Base-by-base conservation (phyloP, 1,140 invertebrate species). In the Drosophila bocqueti region DNA sequence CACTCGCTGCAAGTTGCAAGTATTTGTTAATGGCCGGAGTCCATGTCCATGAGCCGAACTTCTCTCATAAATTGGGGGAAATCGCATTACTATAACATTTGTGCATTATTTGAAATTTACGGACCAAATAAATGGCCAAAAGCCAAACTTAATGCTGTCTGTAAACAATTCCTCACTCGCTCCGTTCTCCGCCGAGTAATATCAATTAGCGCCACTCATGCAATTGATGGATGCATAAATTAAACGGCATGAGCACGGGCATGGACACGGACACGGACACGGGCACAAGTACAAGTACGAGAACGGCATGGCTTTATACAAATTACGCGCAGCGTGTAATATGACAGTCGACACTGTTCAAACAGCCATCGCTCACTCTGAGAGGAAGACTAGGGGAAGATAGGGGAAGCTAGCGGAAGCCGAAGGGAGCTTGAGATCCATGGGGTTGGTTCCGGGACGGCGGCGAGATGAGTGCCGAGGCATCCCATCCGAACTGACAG, bases 191-290 rank as follows among this genome's bases (percentile, higher is more conserved):
- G 40, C 57, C 42, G 34, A 46, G 49, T 68, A 49, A 69, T 74
- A 74, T 68, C 83, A 73, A 85, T 81, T 77, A 81, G 61, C 52
- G 65, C 57, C 63, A 77, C 62, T 81, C 66, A 63, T 74, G 63
- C 68, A 67, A 80, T 89, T 83, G 80, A 80, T 89, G 84, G 72
- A 71, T 83, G 80, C 76, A 83, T 80, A 85, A 86, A 86, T 85
- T 76, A 82, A 46, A 50, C 29, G 46, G 62, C 54, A 50, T 26
- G 29, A 45, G 18, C 40, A 57, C 34, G 31, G 31, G 18, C 52
- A 24, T 13, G 18, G 15, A 13, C 34, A 50, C 8, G 47, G 47
- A 16, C 40, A 57, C 18, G 47, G 47, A 9, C 52, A 38, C 16
- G 18, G 21, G 6, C n/a, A 52, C 29, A 8, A 9, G 50, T 10